Evolutionary conservation across 2,888 invertebrate genomes (phyloP).

Genomic region (Thymelicus sylvestris): DNA sequence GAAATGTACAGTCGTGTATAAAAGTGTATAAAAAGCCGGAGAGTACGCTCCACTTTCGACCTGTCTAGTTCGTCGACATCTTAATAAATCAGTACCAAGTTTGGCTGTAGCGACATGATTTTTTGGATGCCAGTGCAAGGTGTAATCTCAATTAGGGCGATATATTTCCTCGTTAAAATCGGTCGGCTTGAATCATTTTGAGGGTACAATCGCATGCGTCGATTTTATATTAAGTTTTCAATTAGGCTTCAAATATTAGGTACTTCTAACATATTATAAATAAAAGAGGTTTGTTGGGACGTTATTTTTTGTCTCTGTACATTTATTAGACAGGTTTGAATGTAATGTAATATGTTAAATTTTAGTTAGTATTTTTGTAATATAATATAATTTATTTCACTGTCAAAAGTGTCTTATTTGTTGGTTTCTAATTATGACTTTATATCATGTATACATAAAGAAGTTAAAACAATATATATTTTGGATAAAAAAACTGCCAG

Average conservation of each 20-base stretch:
- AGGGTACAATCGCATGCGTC: slow-evolving; percentile 54
- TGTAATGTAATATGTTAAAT: too few species aligned
- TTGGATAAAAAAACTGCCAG: too few species aligned
- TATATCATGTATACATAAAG: too few species aligned
- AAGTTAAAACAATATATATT: too few species aligned
- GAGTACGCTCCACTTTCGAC: slow-evolving; percentile 64
- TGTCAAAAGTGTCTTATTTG: too few species aligned
- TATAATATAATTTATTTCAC: too few species aligned
- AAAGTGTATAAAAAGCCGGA: slow-evolving; percentile 29
- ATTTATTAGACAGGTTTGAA: too few species aligned
- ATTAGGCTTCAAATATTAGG: slow-evolving; percentile 13
- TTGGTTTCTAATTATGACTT: too few species aligned
- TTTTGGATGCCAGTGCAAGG: slow-evolving; percentile 69
- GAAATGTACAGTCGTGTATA: slow-evolving; percentile 28
- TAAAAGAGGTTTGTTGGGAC: not conserved
- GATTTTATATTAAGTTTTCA: slow-evolving; percentile 30
- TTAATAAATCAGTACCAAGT: slow-evolving; percentile 79
- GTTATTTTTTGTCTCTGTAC: too few species aligned
- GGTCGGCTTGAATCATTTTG: slow-evolving; percentile 64
- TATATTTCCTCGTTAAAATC: slow-evolving; percentile 82
- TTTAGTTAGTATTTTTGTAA: too few species aligned
- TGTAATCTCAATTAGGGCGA: slow-evolving; percentile 82
- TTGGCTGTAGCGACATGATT: slow-evolving; percentile 77
- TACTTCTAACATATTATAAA: not conserved
- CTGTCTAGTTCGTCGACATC: slow-evolving; percentile 73